A percentile compares a stretch with the other conserved stretches of the same genome.
Conservation (phyloP, 1,140 invertebrate species). For the Bacillus rossius region DNA sequence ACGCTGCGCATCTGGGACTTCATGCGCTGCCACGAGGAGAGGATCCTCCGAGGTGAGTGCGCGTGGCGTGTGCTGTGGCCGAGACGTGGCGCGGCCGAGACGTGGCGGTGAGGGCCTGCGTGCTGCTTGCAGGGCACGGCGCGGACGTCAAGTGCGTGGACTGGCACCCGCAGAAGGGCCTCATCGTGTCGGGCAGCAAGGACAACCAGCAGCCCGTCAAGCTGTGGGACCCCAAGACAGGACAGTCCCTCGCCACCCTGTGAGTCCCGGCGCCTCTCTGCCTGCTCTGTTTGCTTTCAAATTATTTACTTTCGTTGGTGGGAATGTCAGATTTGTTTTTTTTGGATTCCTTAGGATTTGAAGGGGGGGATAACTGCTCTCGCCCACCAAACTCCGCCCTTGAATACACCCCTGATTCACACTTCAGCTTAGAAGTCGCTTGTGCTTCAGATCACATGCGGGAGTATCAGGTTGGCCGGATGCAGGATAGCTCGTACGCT, state of each 20-base stretch:
- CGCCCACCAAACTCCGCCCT: too few relatives aligned
- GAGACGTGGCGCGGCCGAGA: too few relatives aligned
- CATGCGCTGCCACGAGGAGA: constrained; percentile 93
- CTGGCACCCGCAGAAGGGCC: constrained; percentile 97
- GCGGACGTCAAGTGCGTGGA: constrained; percentile 99
- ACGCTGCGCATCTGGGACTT: constrained; percentile 99
- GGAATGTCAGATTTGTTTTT: background rate
- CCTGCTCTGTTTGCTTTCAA: too few relatives aligned
- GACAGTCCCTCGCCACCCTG: constrained; percentile 78
- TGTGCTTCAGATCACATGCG: too few relatives aligned
- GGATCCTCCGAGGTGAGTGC: constrained; percentile 79
- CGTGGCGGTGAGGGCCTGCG: too few relatives aligned
- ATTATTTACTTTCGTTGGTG: background rate
- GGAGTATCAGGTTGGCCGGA: too few relatives aligned
- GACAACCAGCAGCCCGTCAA: constrained; percentile 99
- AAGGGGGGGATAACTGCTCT: too few relatives aligned
- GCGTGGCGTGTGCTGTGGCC: too few relatives aligned
- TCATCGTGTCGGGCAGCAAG: constrained; percentile 97
- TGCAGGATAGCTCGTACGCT: too few relatives aligned
- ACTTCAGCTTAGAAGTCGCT: too few relatives aligned
- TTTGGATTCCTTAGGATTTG: background rate
- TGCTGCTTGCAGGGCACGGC: constrained; percentile 86
- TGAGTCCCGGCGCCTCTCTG: constrained; percentile 36
- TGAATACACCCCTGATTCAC: too few relatives aligned
- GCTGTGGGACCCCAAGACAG: constrained; percentile 97